Base-by-base conservation (phyloP, 1,140 invertebrate species). In the Ceratosolen fusciceps region DNA sequence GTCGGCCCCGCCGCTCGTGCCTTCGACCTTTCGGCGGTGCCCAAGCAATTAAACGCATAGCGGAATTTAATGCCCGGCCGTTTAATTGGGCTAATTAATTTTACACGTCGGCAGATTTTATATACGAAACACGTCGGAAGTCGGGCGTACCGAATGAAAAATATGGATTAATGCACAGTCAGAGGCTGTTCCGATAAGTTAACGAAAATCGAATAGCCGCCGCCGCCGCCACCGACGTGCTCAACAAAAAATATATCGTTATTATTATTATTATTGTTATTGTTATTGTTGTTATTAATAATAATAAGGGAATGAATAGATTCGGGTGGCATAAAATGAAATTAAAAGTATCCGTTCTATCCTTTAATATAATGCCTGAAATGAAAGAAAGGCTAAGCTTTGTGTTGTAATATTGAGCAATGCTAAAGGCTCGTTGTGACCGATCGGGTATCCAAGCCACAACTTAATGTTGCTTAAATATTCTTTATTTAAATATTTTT, bases 61-160 rank as follows among this genome's bases (percentile, higher is more conserved):
- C 16, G 47, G 26, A 52, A 31, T 10, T 52, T 52, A 31, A 16
- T 43, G 54, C 9, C 21, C 26, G 9, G 8, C 14, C 0, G 31
- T 49, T 54, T 71, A 71, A 71, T 54, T 31, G 68, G 43, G 12
- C 26, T 19, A 54, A 52, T 34, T 54, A 49, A 52, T 52, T 71
- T 71, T 49, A 52, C 54, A 19, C n/a, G 0, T 2, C 24, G 24
- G 24, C 14, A 54, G 14, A 31, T 52, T 52, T 71, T 52, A 21
- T 26, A 10, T n/a, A n/a, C 8, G 68, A 49, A 49, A 52, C 14
- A 26, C 34, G 47, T 37, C 54, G 47, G 47, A 71, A 52, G 47
- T 70, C 52, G 31, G 52, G 14, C n/a, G 31, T 19, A 31, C 5
- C 31, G n/a, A n/a, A n/a, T n/a, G 47, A 0, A 71, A 70, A 71